A percentile compares a stretch with the other conserved stretches of the same genome.
Evolutionary conservation across 2,797 vertebrate genomes (phyloP).

Genomic region (Cynodonichthys magdalenae): DNA sequence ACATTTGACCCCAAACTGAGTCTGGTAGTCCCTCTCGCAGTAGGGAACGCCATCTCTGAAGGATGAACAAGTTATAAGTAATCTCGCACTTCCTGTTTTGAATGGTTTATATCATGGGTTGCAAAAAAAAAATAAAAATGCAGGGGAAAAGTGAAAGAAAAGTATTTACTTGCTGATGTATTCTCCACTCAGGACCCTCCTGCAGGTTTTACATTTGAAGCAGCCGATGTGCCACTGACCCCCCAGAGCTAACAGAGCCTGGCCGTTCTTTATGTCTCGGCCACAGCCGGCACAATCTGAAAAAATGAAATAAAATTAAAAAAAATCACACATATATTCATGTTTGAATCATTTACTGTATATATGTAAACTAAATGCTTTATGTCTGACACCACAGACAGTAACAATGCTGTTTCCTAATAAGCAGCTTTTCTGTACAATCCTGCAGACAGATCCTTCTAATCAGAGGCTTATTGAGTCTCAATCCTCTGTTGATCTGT

Average conservation of each 20-base stretch:
- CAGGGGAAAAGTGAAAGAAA: background rate
- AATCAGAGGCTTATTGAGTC: constrained; percentile 39
- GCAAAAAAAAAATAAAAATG: background rate
- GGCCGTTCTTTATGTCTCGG: constrained; percentile 94
- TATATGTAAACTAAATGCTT: background rate
- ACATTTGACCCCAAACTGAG: constrained; percentile 93
- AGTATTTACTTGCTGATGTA: constrained; percentile 96
- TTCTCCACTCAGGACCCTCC: constrained; percentile 90
- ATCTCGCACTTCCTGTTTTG: background rate
- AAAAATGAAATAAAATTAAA: too few species aligned
- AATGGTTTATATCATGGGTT: background rate
- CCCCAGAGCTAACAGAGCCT: constrained; percentile 91
- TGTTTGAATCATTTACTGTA: background rate
- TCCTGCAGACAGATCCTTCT: constrained; percentile 16
- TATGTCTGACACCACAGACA: background rate
- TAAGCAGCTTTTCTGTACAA: constrained; percentile 5
- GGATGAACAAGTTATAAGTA: background rate
- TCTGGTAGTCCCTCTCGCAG: constrained; percentile 96
- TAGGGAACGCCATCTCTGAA: constrained; percentile 92
- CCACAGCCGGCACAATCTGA: constrained; percentile 92
- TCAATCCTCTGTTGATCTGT: constrained; percentile 23
- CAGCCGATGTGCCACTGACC: constrained; percentile 96
- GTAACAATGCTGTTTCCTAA: background rate
- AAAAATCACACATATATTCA: background rate
- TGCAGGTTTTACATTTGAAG: constrained; percentile 94